Conservation (phyloP, 2,797 vertebrate species). For the Gadopsis bispinosus region DNA sequence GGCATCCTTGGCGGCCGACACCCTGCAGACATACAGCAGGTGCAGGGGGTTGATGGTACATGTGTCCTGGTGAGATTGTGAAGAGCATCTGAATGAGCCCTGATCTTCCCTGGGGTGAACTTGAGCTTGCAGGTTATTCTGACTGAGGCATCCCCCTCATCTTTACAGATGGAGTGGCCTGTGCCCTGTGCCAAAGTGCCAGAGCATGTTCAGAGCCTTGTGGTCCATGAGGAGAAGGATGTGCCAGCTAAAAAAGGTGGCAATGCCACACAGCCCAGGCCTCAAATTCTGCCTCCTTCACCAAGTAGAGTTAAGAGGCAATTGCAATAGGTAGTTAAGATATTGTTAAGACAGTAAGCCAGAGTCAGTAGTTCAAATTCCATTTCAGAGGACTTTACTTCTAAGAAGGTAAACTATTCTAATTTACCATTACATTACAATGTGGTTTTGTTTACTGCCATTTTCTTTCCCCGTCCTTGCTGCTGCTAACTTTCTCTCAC, state of each 20-base stretch:
- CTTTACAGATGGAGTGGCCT: constrained; percentile 49
- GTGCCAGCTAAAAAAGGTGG: constrained; percentile 7
- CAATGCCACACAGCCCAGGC: constrained; percentile 18
- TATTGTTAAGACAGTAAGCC: not conserved
- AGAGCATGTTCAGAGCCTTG: constrained; percentile 35
- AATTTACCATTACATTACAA: not conserved
- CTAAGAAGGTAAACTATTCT: not conserved
- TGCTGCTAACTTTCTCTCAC: not conserved
- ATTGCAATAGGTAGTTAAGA: constrained; percentile 6
- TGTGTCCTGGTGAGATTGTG: constrained; percentile 54
- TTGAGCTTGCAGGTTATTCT: constrained; percentile 39
- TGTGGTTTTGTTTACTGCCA: not conserved
- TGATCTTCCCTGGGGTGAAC: constrained; percentile 38
- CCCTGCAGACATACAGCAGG: constrained; percentile 41
- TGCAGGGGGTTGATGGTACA: constrained; percentile 53
- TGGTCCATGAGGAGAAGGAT: constrained; percentile 13
- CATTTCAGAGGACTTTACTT: not conserved
- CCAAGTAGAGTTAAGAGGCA: constrained; percentile 11
- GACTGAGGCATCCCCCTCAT: constrained; percentile 35
- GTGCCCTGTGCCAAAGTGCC: constrained; percentile 32
- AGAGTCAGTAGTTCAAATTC: not conserved
- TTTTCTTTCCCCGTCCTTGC: not conserved
- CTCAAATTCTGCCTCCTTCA: constrained; percentile 2
- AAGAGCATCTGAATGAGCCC: constrained; percentile 56
- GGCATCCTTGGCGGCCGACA: constrained; percentile 15